phyloP scores from a whole-genome alignment of 2,888 invertebrate genomes.

The Philonicus albiceps region DNA sequence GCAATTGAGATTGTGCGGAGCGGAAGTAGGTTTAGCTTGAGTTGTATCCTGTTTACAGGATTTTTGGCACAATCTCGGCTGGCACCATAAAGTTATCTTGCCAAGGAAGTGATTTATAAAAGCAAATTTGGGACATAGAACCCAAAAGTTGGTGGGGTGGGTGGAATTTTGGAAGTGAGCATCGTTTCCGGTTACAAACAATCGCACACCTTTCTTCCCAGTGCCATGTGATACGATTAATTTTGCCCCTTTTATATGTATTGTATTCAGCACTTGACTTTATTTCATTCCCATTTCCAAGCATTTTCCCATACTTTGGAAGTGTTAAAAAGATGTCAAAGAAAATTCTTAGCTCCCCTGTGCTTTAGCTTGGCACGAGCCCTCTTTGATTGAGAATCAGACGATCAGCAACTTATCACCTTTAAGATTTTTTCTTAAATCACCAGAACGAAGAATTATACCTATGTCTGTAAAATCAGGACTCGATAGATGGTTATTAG shows the following conservation, averaged over 20 bases:
- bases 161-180: neutral
- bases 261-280: neutral
- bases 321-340: neutral
- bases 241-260: neutral
- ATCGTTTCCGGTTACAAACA: neutral
- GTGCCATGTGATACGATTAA: neutral
- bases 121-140: neutral
- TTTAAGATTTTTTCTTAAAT: neutral
- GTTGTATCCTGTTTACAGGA: constrained; percentile 24
- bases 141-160: neutral
- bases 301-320: neutral
- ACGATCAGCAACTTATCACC: neutral
- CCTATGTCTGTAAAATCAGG: neutral
- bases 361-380: neutral
- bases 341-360: neutral
- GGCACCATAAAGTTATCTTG: neutral
- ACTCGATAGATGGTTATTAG: constrained; percentile 11
- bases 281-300: neutral
- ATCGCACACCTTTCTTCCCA: neutral
- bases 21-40: neutral
- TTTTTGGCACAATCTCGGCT: neutral
- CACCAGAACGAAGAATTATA: neutral
- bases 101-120: constrained; percentile 9
- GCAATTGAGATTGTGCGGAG: neutral
- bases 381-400: too few relatives aligned